Evolutionary conservation across 2,113 vertebrate genomes (phyloP).

Genomic region (Anthoscopus minutus): DNA sequence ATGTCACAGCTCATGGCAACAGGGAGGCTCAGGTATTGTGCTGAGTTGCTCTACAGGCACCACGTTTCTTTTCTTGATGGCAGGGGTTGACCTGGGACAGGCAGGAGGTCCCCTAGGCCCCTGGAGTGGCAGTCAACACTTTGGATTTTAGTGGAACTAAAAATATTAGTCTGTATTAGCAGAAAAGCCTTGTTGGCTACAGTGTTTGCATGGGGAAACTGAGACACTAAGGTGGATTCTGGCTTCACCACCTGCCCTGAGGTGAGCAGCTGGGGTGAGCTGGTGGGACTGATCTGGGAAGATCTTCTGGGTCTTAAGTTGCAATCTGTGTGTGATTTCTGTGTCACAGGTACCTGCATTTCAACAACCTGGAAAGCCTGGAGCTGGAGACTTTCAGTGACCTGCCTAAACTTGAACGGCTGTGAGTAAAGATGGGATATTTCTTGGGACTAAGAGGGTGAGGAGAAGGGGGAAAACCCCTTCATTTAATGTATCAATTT

Average conservation of each 20-base stretch:
- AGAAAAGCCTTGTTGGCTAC: not conserved
- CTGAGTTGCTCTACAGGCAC: not conserved
- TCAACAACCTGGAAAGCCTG: constrained; percentile 87
- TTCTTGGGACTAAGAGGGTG: not conserved
- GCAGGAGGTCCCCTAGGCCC: not conserved
- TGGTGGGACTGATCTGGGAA: not conserved
- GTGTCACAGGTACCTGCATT: constrained; percentile 84
- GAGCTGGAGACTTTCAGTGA: constrained; percentile 84
- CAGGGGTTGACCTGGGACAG: not conserved
- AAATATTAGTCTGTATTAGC: not conserved
- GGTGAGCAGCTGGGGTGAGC: not conserved
- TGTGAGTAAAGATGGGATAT: constrained; percentile 74
- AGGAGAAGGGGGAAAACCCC: not conserved
- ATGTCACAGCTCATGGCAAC: not conserved
- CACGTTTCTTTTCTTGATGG: not conserved
- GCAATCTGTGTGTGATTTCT: not conserved
- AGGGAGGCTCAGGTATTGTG: not conserved
- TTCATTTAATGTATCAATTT: not conserved
- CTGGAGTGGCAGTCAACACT: not conserved
- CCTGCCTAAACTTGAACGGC: constrained; percentile 86
- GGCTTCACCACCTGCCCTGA: not conserved
- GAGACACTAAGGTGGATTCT: not conserved
- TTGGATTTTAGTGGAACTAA: not conserved
- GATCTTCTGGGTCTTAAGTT: not conserved
- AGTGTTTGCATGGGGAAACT: not conserved